Base-by-base conservation (phyloP, 2,888 invertebrate species). In the Plusia festucae region DNA sequence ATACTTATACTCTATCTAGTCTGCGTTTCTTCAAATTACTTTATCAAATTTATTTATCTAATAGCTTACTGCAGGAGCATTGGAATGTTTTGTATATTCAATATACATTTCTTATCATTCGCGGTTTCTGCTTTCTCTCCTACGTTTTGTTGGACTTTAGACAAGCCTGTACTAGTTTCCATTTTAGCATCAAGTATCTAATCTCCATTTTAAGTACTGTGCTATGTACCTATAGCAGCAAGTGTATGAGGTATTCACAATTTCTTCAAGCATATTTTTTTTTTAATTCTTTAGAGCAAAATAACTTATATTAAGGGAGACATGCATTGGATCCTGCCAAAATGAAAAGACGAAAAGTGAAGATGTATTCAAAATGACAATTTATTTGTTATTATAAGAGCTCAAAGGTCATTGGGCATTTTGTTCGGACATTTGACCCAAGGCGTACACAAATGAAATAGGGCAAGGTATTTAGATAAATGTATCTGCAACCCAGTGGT, bases 141-240 rank as follows among this genome's bases (percentile, higher is more conserved):
- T 53, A 53, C 22, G 11, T 68, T 67, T 70, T 53, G 63, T 78
- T 65, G 60, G 27, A 54, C 54, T 55, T 68, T 53, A 66, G 53
- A 64, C 78, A 65, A 60, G 58, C 53, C 51, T 46, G 57, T 68
- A 66, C 69, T 55, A 63, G 60, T 69, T 72, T 74, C 73, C 67
- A 76, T 68, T 80, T 80, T 74, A 77, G 69, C 65, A 69, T 60
- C 56, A 53, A 70, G 65, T 75, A 72, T 63, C 79, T 80, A 70
- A 81, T 78, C 63, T 74, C 53, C 60, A 78, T 71, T 68, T 65
- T 55, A 68, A 73, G 55, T 40, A 60, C 53, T 22, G 32, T 32
- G n/a, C 40, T 40, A 15, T 34, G 34, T 46, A 61, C 56, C 53
- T 58, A 60, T 54, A 65, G 46, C 51, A 54, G 65, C 74, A 67